A percentile compares a stretch with the other conserved stretches of the same genome.
These are phyloP conservation scores for Lepus europaeus DNA, from an alignment of 2,113 vertebrate genomes.

Conservation along the genomic window DNA sequence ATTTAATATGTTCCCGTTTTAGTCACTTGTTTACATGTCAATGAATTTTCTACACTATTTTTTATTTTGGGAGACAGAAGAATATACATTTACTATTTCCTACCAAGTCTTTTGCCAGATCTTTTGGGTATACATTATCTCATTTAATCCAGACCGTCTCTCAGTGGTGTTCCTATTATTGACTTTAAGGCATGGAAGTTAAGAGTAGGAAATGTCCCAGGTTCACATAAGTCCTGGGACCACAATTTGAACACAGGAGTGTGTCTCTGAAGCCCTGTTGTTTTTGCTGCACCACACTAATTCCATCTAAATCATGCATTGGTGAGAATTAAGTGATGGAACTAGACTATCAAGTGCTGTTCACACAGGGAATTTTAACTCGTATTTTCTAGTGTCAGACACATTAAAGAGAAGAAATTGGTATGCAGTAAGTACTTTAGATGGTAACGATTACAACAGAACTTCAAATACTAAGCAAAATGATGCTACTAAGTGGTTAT, in stretches of 20 bases:
- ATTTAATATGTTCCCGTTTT: constrained; percentile 9
- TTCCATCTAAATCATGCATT: not conserved
- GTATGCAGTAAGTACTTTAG: not conserved
- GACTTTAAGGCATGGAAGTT: not conserved
- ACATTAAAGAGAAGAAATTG: not conserved
- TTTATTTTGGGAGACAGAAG: not conserved
- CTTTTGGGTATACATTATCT: not conserved
- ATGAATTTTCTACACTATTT: constrained; percentile 19
- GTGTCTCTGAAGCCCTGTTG: not conserved
- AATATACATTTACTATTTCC: not conserved
- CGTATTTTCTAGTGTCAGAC: not conserved
- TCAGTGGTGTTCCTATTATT: not conserved
- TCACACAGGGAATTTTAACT: not conserved
- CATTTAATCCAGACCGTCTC: not conserved
- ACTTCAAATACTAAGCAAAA: constrained; percentile 34
- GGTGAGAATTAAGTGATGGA: not conserved
- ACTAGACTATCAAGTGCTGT: not conserved
- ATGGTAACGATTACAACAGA: not conserved
- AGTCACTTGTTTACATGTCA: not conserved
- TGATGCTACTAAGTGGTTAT: not conserved
- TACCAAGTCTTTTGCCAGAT: not conserved
- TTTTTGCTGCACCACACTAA: not conserved
- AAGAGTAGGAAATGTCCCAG: not conserved
- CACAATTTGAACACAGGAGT: not conserved
- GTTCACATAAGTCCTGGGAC: not conserved